Evolutionary conservation across 2,888 invertebrate genomes (phyloP).

Genomic region (Odontomyia ornata): DNA sequence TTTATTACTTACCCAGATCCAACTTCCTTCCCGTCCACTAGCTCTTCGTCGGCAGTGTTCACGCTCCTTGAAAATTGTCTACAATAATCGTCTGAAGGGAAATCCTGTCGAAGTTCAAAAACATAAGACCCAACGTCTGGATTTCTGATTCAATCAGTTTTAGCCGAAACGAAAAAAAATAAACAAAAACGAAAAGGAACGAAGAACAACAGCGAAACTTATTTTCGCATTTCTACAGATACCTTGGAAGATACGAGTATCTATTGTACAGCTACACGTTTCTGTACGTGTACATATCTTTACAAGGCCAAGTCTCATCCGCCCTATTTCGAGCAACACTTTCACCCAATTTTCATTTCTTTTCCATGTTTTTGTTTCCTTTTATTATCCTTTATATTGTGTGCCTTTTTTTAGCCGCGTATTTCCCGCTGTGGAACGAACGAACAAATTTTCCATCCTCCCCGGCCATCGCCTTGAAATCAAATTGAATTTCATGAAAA

Average conservation of each 20-base stretch:
- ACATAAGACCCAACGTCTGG: constrained; percentile 21
- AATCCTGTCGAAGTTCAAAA: constrained; percentile 5
- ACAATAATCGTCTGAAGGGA: not conserved
- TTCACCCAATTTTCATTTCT: constrained; percentile 42
- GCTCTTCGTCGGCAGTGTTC: not conserved
- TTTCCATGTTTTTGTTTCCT: constrained; percentile 22
- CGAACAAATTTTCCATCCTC: not conserved
- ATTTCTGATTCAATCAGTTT: constrained; percentile 31
- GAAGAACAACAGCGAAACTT: not conserved
- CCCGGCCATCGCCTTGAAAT: not conserved
- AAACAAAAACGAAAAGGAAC: no score
- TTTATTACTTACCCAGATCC: not conserved
- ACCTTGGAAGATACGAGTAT: not conserved
- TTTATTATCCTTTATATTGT: constrained; percentile 38
- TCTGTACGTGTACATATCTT: not conserved
- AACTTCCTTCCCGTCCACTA: not conserved
- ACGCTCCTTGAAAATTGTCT: not conserved
- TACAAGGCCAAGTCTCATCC: not conserved
- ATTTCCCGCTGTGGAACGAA: not conserved
- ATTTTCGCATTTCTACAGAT: not conserved
- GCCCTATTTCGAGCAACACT: constrained; percentile 30
- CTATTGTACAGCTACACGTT: not conserved
- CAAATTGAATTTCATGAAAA: constrained; percentile 45
- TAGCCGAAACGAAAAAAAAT: not conserved
- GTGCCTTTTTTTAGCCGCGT: not conserved